phyloP scores from a whole-genome alignment of 2,888 invertebrate species.

The Falcaria lacertinaria region DNA sequence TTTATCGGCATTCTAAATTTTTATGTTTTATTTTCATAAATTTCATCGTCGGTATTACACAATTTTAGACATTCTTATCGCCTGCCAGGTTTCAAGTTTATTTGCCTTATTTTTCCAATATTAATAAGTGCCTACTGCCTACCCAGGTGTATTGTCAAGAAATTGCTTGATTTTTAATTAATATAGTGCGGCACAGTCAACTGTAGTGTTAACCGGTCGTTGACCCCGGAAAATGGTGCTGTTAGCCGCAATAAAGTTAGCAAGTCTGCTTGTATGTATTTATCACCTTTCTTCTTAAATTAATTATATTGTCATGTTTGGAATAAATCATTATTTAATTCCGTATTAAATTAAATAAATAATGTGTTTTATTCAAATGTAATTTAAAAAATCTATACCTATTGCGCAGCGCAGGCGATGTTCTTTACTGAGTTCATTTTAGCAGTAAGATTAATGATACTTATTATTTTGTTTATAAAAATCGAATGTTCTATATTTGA shows the following conservation, averaged over 20 bases:
- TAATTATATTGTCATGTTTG: too few species aligned
- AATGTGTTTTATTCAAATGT: too few species aligned
- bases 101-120: not conserved
- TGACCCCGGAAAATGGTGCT: constrained; percentile 65
- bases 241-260: constrained; percentile 43
- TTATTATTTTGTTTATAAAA: too few species aligned
- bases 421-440: too few species aligned
- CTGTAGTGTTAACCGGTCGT: constrained; percentile 46
- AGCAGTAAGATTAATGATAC: too few species aligned
- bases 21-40: constrained; percentile 16
- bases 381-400: too few species aligned
- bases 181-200: constrained; percentile 9
- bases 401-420: too few species aligned
- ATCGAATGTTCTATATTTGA: too few species aligned
- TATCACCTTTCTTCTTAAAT: constrained; percentile 4
- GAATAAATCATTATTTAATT: not conserved
- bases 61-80: not conserved
- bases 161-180: not conserved
- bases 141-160: not conserved
- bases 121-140: not conserved
- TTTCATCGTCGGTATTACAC: constrained; percentile 8
- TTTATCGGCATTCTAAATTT: constrained; percentile 42
- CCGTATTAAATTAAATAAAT: too few species aligned
- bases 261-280: constrained; percentile 19
- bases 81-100: not conserved